Percentiles rank a stretch among this genome's conserved stretches.
These are phyloP conservation scores for Smittia aterrima DNA, from an alignment of 2,888 invertebrate species.

Conservation along the genomic window DNA sequence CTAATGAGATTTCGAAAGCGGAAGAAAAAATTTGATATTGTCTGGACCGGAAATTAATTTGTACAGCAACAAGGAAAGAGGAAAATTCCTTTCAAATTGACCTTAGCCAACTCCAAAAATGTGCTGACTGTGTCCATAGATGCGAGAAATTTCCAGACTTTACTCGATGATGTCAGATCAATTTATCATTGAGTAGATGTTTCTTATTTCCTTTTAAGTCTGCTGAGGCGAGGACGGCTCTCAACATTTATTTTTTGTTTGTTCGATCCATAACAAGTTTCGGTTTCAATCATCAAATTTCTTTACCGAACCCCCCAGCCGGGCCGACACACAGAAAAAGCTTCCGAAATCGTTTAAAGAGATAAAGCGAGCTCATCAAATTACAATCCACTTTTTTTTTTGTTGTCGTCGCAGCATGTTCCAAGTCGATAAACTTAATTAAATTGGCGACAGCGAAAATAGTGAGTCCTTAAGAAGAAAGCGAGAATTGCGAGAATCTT, in stretches of 20 bases:
- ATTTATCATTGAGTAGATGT: neutral
- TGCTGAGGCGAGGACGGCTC: too few relatives aligned
- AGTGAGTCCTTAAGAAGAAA: too few relatives aligned
- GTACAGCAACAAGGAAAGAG: neutral
- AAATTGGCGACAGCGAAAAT: neutral
- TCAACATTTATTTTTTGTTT: too few relatives aligned
- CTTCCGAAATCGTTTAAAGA: neutral
- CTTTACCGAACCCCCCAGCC: too few relatives aligned
- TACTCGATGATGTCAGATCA: neutral
- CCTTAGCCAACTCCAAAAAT: neutral
- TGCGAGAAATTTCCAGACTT: neutral
- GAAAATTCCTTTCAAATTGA: neutral
- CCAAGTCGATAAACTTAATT: neutral
- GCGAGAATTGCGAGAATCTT: neutral
- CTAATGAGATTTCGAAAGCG: constrained; percentile 29
- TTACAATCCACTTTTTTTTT: neutral
- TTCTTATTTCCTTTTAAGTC: neutral
- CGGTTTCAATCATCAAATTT: too few relatives aligned
- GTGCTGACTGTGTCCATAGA: neutral
- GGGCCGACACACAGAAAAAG: neutral
- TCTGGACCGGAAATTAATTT: constrained; percentile 30
- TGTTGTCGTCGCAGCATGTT: neutral
- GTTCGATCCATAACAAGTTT: too few relatives aligned
- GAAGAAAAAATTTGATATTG: neutral
- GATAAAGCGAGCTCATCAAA: neutral